Percentiles rank a stretch among this genome's conserved stretches.
These are phyloP conservation scores for Drosophila virilis DNA, from an alignment of 1,140 invertebrate species.

Conservation along the genomic window DNA sequence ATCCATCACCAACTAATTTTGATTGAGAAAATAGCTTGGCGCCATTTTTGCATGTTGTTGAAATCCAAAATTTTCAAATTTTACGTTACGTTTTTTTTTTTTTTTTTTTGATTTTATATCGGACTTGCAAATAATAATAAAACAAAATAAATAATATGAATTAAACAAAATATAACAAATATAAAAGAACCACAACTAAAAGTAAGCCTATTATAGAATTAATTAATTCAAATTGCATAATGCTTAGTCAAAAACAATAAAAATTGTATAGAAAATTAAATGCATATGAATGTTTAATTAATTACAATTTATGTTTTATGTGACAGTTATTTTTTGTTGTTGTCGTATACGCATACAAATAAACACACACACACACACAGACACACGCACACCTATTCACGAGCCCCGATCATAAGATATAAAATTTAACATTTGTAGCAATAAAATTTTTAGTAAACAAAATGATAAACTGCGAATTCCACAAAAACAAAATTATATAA, in stretches of 20 bases:
- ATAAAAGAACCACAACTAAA: slow-evolving; percentile 49
- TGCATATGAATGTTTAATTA: slow-evolving; percentile 75
- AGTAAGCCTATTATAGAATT: slow-evolving; percentile 79
- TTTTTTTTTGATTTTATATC: slow-evolving; percentile 40
- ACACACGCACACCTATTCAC: slow-evolving; percentile 17
- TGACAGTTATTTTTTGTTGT: slow-evolving; percentile 53
- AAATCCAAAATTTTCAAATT: slow-evolving; percentile 56
- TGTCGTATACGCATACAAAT: slow-evolving; percentile 39
- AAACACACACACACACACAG: slow-evolving; percentile 29
- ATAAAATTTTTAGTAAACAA: slow-evolving; percentile 58
- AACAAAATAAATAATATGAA: slow-evolving; percentile 38
- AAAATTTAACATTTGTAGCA: slow-evolving; percentile 53
- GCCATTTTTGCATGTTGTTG: slow-evolving; percentile 72
- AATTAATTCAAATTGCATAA: slow-evolving; percentile 79
- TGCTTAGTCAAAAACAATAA: slow-evolving; percentile 82
- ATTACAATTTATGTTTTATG: slow-evolving; percentile 62
- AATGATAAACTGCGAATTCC: slow-evolving; percentile 15
- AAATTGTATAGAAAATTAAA: slow-evolving; percentile 81
- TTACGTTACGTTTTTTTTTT: slow-evolving; percentile 49
- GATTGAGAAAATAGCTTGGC: slow-evolving; percentile 38
- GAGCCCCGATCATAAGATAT: slow-evolving; percentile 36
- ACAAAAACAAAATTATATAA: slow-evolving; percentile 19
- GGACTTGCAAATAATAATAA: slow-evolving; percentile 47
- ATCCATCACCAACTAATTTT: background rate
- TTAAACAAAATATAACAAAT: slow-evolving; percentile 10